Conservation (phyloP, 2,797 vertebrate species). For the Trachops cirrhosus region DNA sequence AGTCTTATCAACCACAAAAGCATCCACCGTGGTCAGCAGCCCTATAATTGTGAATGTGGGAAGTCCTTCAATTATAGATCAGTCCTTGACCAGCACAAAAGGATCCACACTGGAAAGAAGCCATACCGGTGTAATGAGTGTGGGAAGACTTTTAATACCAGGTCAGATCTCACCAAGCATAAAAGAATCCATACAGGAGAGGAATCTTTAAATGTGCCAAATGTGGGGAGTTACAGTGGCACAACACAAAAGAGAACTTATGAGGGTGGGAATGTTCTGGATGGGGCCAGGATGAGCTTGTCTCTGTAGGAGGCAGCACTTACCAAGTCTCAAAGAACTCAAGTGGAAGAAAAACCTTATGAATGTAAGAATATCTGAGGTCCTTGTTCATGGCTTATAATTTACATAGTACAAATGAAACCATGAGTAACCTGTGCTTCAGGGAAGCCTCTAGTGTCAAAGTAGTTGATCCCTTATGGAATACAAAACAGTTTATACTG, state of each 20-base stretch:
- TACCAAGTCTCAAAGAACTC: constrained; percentile 34
- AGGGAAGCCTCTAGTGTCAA: constrained; percentile 55
- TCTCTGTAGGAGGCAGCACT: constrained; percentile 43
- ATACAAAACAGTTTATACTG: constrained; percentile 44
- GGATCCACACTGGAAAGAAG: constrained; percentile 76
- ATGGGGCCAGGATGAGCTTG: constrained; percentile 54
- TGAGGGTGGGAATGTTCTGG: constrained; percentile 46
- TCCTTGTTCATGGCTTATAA: constrained; percentile 46
- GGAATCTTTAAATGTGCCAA: constrained; percentile 62
- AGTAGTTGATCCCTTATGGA: constrained; percentile 47
- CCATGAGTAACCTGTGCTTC: constrained; percentile 15
- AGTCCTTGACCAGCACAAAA: constrained; percentile 75
- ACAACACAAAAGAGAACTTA: constrained; percentile 41
- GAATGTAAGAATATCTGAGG: constrained; percentile 59
- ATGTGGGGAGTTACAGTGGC: constrained; percentile 51
- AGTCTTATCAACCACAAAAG: constrained; percentile 78
- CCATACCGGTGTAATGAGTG: constrained; percentile 74
- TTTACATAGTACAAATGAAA: constrained; percentile 34
- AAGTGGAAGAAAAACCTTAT: constrained; percentile 47
- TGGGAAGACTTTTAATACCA: constrained; percentile 76
- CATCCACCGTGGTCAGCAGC: constrained; percentile 73
- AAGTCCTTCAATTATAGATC: constrained; percentile 76
- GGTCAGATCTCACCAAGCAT: constrained; percentile 76
- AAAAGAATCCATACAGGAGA: constrained; percentile 72
- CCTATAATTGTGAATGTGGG: constrained; percentile 76